Percentiles rank a stretch among this genome's conserved stretches.
Conservation (phyloP, 2,113 vertebrate species). For the Noctilio leporinus region DNA sequence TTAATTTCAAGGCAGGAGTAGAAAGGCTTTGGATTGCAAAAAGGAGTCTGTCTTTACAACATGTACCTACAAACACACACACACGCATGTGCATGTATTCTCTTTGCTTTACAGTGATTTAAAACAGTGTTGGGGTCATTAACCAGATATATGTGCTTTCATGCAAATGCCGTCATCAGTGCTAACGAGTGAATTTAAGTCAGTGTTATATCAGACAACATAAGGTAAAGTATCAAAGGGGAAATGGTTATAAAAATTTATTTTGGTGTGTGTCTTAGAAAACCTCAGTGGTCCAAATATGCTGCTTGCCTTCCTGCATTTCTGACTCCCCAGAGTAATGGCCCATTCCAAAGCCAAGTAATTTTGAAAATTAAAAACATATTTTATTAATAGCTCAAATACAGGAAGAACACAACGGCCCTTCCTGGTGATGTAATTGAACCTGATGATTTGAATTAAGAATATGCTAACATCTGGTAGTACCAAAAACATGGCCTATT, state of each 20-base stretch:
- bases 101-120: background rate
- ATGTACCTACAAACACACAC: background rate
- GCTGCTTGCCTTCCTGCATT: constrained; percentile 46
- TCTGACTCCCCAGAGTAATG: constrained; percentile 45
- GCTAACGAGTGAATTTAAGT: constrained; percentile 19
- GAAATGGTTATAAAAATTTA: constrained; percentile 47
- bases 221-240: constrained; percentile 27
- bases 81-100: too few species aligned
- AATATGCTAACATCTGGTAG: constrained; percentile 74
- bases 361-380: constrained; percentile 69
- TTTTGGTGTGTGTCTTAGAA: constrained; percentile 49
- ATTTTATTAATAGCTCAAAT: constrained; percentile 73
- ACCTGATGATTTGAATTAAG: constrained; percentile 76
- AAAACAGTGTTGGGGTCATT: constrained; percentile 15
- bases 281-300: constrained; percentile 49
- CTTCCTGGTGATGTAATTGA: constrained; percentile 72
- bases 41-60: constrained; percentile 12
- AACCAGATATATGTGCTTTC: background rate
- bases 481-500: constrained; percentile 53
- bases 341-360: constrained; percentile 64
- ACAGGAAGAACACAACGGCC: constrained; percentile 74
- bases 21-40: background rate
- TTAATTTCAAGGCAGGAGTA: constrained; percentile 18
- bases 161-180: constrained; percentile 21
- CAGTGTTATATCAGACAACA: background rate